Percentiles rank a stretch among this genome's conserved stretches.
phyloP scores from a whole-genome alignment of 2,113 vertebrate species.

The Oreotrochilus melanogaster region DNA sequence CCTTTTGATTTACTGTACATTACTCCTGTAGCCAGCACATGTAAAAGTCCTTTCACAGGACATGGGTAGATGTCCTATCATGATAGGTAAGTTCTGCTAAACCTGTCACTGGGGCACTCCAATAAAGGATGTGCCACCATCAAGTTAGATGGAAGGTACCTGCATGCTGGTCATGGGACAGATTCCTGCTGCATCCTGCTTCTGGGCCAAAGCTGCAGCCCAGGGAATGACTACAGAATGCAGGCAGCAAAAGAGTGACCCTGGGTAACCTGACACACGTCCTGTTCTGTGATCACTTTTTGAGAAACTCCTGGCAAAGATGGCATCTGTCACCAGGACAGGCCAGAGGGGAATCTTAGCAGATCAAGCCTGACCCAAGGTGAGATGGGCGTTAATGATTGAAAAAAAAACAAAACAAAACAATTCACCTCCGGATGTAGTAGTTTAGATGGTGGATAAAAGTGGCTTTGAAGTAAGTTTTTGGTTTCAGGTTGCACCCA shows the following conservation, averaged over 20 bases:
- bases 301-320: background rate
- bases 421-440: background rate
- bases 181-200: background rate
- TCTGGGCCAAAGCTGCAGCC: background rate
- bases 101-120: background rate
- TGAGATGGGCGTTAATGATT: background rate
- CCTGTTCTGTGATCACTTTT: background rate
- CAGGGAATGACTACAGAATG: rapidly evolving
- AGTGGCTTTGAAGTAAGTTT: background rate
- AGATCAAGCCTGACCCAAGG: background rate
- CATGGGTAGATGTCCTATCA: background rate
- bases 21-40: background rate
- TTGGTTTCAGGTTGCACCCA: background rate
- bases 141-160: background rate
- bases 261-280: background rate
- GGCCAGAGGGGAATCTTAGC: background rate
- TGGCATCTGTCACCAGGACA: background rate
- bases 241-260: background rate
- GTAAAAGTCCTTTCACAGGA: background rate
- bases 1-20: background rate
- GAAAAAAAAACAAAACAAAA: background rate
- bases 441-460: background rate
- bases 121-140: background rate
- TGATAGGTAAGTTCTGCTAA: background rate
- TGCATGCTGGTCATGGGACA: rapidly evolving